Conservation (phyloP, 2,113 vertebrate species). For the Thymallus thymallus region DNA sequence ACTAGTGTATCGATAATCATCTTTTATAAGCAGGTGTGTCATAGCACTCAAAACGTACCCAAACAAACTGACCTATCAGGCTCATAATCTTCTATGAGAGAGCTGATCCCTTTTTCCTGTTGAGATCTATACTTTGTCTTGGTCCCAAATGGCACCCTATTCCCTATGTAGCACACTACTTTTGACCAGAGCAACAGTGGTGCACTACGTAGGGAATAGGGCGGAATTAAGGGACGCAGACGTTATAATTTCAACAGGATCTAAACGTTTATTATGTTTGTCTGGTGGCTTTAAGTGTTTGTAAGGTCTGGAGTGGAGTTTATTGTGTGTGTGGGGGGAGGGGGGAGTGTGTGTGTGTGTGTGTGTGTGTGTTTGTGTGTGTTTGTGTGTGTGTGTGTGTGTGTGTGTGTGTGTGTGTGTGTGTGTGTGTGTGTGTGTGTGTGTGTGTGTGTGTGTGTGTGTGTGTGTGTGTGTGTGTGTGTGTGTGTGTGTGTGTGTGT, state of each 20-base stretch:
- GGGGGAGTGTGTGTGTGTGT: background rate
- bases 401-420: background rate
- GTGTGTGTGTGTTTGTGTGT: constrained; percentile 1
- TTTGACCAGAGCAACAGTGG: no score
- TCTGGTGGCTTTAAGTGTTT: constrained; percentile 39
- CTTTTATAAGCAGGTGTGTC: constrained; percentile 55
- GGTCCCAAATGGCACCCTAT: no score
- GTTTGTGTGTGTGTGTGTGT: constrained; percentile 10
- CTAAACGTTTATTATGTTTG: constrained; percentile 63
- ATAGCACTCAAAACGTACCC: constrained; percentile 34
- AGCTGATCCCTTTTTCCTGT: constrained; percentile 40
- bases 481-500: constrained; percentile 24
- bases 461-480: constrained; percentile 6
- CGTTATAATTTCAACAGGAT: constrained; percentile 33
- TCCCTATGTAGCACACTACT: no score
- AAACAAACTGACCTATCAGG: constrained; percentile 33
- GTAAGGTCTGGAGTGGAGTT: constrained; percentile 44
- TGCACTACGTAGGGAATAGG: no score
- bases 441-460: constrained; percentile 2
- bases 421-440: background rate
- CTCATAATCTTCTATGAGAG: constrained; percentile 13
- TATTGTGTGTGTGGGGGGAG: constrained; percentile 31
- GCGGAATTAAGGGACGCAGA: background rate
- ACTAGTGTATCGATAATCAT: constrained; percentile 29
- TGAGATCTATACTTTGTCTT: constrained; percentile 13